Conservation (phyloP, 2,797 vertebrate species). For the Sphenopsis melanotis region DNA sequence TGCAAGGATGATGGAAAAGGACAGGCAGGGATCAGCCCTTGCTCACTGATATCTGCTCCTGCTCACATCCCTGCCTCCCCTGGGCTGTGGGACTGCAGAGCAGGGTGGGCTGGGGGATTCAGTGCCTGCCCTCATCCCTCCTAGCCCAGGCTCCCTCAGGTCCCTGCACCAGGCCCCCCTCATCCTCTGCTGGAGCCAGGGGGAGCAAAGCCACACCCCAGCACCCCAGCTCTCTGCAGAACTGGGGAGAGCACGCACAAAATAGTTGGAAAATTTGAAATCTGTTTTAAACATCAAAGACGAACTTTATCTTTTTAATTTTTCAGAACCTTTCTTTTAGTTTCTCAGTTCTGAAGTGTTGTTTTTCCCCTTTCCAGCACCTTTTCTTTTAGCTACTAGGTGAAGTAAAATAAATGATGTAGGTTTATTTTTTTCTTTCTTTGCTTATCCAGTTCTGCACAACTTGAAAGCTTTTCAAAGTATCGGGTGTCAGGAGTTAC, state of each 20-base stretch:
- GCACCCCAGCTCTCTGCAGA: neutral
- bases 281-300: conserved; percentile 8
- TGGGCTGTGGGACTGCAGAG: neutral
- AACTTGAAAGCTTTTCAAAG: conserved; percentile 61
- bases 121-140: accelerated
- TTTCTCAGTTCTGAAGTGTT: conserved; percentile 7
- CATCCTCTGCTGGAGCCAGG: neutral
- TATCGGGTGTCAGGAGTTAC: conserved; percentile 17
- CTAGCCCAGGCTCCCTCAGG: accelerated
- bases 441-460: conserved; percentile 34
- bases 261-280: neutral
- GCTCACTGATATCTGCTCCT: neutral
- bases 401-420: conserved; percentile 44
- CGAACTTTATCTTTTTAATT: conserved; percentile 16
- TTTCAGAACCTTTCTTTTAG: conserved; percentile 33
- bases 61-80: neutral
- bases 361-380: neutral
- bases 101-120: accelerated
- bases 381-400: conserved; percentile 26
- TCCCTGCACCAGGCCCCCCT: neutral
- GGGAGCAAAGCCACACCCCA: neutral
- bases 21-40: neutral
- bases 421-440: conserved; percentile 42
- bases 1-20: neutral
- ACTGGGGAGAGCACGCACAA: neutral